Evolutionary conservation across 2,113 vertebrate genomes (phyloP).

Genomic region (Anolis carolinensis): DNA sequence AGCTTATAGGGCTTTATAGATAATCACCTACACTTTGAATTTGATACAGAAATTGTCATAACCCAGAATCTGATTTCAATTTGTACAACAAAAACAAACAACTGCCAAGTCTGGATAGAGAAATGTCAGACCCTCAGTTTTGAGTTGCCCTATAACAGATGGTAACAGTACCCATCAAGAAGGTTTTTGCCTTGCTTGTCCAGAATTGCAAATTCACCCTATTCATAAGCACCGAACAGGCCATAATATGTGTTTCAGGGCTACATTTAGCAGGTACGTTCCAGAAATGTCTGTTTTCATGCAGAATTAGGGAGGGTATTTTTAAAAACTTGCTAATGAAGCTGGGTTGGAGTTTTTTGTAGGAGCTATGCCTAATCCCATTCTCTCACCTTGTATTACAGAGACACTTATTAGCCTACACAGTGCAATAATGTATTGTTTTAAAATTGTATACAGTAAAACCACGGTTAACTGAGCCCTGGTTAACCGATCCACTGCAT

Average conservation of each 20-base stretch:
- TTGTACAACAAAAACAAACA: constrained; percentile 65
- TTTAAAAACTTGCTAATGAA: too few species aligned
- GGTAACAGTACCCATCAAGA: too few species aligned
- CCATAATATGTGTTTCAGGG: neutral
- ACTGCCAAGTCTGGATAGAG: constrained; percentile 61
- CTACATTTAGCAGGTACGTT: neutral
- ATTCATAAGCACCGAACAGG: neutral
- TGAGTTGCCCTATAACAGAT: neutral
- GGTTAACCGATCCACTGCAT: too few species aligned
- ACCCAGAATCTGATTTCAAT: constrained; percentile 69
- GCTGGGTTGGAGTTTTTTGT: neutral
- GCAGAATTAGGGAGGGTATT: neutral
- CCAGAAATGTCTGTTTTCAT: neutral
- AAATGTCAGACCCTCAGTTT: constrained; percentile 54
- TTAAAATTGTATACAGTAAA: too few species aligned
- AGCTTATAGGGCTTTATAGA: too few species aligned
- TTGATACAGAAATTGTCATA: constrained; percentile 69
- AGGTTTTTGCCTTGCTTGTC: neutral
- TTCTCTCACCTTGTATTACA: neutral
- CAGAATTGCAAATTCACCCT: neutral
- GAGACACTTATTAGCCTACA: neutral
- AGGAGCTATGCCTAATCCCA: neutral
- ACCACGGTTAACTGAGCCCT: too few species aligned
- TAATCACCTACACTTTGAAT: too few species aligned
- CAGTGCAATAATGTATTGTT: neutral